Conservation (phyloP, 2,113 vertebrate genomes). For the Ammodytes dubius region DNA sequence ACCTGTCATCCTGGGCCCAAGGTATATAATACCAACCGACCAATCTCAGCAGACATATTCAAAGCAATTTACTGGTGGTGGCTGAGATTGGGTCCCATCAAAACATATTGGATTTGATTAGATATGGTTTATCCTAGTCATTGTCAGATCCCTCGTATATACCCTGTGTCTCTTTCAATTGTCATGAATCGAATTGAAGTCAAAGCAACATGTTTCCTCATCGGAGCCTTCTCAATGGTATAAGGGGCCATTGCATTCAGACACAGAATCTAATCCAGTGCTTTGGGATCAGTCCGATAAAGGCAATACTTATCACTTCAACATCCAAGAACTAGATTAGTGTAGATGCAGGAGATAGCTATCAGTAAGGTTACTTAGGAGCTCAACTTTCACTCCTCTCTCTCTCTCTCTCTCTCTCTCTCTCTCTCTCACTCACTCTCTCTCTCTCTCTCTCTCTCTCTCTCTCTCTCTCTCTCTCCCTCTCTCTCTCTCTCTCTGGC, state of each 20-base stretch:
- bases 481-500: not conserved
- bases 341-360: conserved; percentile 62
- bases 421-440: conserved; percentile 10
- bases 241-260: conserved; percentile 42
- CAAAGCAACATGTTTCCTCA: conserved; percentile 18
- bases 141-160: conserved; percentile 8
- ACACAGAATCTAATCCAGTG: conserved; percentile 72
- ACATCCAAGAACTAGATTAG: conserved; percentile 71
- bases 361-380: conserved; percentile 34
- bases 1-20: conserved; percentile 46
- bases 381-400: conserved; percentile 23
- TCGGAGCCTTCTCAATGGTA: not conserved
- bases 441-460: not conserved
- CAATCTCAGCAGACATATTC: conserved; percentile 48
- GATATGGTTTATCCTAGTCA: conserved; percentile 47
- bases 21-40: not conserved
- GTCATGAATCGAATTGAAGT: not conserved
- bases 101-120: conserved; percentile 49
- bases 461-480: conserved; percentile 19
- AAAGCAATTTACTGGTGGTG: conserved; percentile 33
- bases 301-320: conserved; percentile 60
- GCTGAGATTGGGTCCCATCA: conserved; percentile 44
- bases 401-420: not conserved
- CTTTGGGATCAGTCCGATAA: conserved; percentile 70
- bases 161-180: conserved; percentile 42